Conservation (phyloP, 2,888 invertebrate species). For the Folsomia manolachei region DNA sequence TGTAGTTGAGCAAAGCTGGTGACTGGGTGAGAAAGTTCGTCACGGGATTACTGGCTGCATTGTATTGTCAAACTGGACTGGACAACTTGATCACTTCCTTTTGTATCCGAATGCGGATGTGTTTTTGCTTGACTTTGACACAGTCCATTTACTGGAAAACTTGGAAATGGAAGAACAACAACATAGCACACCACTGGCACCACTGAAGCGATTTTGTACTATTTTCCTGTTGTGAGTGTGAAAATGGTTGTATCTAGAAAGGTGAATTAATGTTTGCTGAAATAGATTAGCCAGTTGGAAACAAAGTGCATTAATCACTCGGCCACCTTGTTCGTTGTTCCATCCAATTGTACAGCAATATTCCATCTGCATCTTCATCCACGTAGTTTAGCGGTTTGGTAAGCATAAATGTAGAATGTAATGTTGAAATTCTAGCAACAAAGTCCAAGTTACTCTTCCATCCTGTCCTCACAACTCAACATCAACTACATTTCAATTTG, state of each 20-base stretch:
- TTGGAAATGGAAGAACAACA: no score
- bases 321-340: background rate
- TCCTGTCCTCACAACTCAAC: no score
- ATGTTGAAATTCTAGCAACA: background rate
- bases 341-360: background rate
- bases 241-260: background rate
- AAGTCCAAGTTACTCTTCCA: background rate
- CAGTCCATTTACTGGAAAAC: background rate
- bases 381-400: no score
- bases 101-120: background rate
- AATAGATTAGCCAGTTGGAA: slow-evolving; percentile 7
- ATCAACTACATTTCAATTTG: background rate
- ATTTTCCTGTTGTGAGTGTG: no score
- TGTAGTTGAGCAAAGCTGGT: no score
- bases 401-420: background rate
- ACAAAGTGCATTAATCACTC: slow-evolving; percentile 5
- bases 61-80: no score
- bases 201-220: background rate
- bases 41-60: no score
- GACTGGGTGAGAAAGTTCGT: no score
- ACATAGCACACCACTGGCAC: background rate
- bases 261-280: background rate
- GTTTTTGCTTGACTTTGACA: background rate
- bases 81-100: no score
- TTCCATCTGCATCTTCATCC: no score